These are phyloP conservation scores for Dryobates pubescens DNA, from an alignment of 2,797 vertebrate genomes.

Conservation along the genomic window DNA sequence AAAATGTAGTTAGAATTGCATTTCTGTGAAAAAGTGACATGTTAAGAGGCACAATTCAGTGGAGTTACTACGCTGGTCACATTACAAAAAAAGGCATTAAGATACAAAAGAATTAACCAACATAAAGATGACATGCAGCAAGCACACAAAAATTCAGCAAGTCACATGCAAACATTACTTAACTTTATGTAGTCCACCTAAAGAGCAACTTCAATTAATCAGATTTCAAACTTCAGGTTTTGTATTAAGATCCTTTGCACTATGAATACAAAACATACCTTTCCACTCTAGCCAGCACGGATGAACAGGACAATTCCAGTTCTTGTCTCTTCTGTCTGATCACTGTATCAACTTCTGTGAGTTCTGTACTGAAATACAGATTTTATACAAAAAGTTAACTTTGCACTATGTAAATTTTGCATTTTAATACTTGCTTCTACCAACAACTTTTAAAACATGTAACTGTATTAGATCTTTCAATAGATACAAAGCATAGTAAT, in stretches of 20 bases:
- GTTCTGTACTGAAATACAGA: conserved; percentile 83
- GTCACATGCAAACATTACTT: neutral
- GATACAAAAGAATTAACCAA: neutral
- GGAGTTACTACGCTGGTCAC: neutral
- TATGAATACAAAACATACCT: conserved; percentile 76
- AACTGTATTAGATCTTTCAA: neutral
- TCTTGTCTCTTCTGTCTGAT: conserved; percentile 82
- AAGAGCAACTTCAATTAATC: neutral
- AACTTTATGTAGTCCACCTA: neutral
- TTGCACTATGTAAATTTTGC: neutral
- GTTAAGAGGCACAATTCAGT: neutral
- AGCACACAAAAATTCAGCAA: neutral
- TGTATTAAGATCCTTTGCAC: neutral
- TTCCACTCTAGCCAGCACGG: conserved; percentile 76
- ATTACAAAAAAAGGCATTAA: neutral
- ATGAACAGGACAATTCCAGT: conserved; percentile 84
- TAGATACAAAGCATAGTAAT: neutral
- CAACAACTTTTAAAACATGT: neutral
- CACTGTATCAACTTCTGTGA: conserved; percentile 77
- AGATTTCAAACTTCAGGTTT: neutral
- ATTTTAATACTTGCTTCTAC: neutral
- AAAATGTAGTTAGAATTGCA: neutral
- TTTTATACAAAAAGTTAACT: conserved; percentile 23
- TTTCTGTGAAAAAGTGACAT: neutral
- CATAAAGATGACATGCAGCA: neutral